Conservation (phyloP, 2,797 vertebrate genomes). For the Acipenser ruthenus region DNA sequence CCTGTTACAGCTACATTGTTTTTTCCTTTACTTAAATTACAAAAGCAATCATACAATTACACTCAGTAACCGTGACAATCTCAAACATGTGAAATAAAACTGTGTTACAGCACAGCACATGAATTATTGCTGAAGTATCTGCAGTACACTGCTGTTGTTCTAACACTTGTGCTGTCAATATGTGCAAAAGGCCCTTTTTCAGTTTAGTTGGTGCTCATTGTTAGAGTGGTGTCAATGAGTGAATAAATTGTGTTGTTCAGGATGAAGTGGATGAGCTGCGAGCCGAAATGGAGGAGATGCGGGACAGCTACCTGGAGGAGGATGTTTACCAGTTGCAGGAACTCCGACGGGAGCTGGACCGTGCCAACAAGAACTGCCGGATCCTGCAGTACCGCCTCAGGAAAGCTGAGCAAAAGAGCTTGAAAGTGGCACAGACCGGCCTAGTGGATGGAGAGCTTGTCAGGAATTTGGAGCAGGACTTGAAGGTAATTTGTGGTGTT, state of each 20-base stretch:
- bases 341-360: slow-evolving; percentile 88
- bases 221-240: too few relatives aligned
- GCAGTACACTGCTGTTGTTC: too few relatives aligned
- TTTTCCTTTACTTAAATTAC: too few relatives aligned
- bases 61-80: too few relatives aligned
- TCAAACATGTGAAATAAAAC: too few relatives aligned
- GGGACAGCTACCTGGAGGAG: slow-evolving; percentile 95
- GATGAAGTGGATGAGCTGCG: slow-evolving; percentile 96
- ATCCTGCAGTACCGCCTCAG: slow-evolving; percentile 96
- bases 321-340: slow-evolving; percentile 98
- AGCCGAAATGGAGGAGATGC: slow-evolving; percentile 97
- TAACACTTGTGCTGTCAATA: too few relatives aligned
- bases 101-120: too few relatives aligned
- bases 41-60: too few relatives aligned
- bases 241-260: slow-evolving; percentile 41
- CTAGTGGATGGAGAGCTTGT: slow-evolving; percentile 94
- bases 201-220: too few relatives aligned
- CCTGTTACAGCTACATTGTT: too few relatives aligned
- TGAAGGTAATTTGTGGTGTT: slow-evolving; percentile 66
- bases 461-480: slow-evolving; percentile 87
- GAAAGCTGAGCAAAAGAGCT: slow-evolving; percentile 93
- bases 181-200: too few relatives aligned
- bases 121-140: too few relatives aligned
- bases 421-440: slow-evolving; percentile 90
- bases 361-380: slow-evolving; percentile 94